Evolutionary conservation across 37 sponge, comb jelly and placozoan species (phyloP), one percentile per base, ranked within the genome.

Genomic region (Aplysina aerophoba): DNA sequence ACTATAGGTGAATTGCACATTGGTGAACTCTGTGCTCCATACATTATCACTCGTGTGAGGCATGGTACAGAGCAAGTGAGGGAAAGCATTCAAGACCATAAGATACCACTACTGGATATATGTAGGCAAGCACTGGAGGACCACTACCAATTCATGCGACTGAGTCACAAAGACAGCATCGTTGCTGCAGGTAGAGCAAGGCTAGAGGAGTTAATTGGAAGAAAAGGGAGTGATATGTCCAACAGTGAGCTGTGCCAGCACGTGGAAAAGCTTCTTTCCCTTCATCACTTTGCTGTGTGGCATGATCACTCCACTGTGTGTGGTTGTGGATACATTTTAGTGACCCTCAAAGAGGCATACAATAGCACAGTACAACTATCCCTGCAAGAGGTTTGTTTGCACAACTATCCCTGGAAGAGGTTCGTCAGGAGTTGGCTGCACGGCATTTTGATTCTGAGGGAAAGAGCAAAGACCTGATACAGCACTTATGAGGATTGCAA

Each of bases 21-120:
- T 28, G 79, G 79, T 39, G 79, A 79, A 27, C 79, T 56, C 31
- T 81, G 81, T 81, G 41, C 81, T 30, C 81, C 81, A 12, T 81
- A 59, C 62, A 12, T 35, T 8, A 57, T 81, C 4, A 81, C 60
- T n/a, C 37, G 33, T 2, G 64, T 62, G 28, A 62, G 64, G 64
- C 64, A 62, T 62, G 64, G 64, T 28, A 62, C 64, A 62, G 64
- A 62, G 64, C 27, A 62, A 14, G 28, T 62, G 24, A 62, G 28
- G 12, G 64, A 62, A 14, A 41, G 62, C 20, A 81, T 59, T 24
- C 4, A 4, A 35, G 81, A 62, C 15, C 31, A 62, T 11, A 81
- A 81, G 41, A 81, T 60, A 16, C 81, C 81, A 16, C 81, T 81
- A 22, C 30, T 27, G 19, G 61, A 81, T 14, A 35, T 81, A 81